These are phyloP conservation scores for Corvus cornix DNA, from an alignment of 2,113 vertebrate species.

Conservation along the genomic window DNA sequence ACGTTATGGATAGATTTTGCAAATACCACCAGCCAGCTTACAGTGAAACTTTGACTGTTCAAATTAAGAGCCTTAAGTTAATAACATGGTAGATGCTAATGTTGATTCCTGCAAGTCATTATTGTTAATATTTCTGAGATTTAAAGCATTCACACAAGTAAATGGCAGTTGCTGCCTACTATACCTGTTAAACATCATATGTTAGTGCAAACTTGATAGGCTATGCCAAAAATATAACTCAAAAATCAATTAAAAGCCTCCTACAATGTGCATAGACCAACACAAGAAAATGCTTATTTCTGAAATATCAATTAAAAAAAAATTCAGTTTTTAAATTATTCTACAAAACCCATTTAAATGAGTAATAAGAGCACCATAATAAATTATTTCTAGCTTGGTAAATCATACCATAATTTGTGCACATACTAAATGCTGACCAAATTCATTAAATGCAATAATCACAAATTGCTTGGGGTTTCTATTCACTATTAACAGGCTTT, in stretches of 20 bases:
- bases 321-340: background rate
- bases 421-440: conserved; percentile 41
- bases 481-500: conserved; percentile 60
- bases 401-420: conserved; percentile 17
- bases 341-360: background rate
- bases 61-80: background rate
- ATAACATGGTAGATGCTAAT: background rate
- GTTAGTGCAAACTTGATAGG: background rate
- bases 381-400: conserved; percentile 6
- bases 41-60: background rate
- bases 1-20: background rate
- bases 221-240: background rate
- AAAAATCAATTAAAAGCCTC: background rate
- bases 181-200: background rate
- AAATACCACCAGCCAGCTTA: background rate
- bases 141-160: background rate
- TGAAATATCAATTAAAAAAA: background rate
- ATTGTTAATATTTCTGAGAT: background rate
- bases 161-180: background rate
- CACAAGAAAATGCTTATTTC: background rate
- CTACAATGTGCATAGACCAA: background rate
- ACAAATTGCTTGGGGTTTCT: conserved; percentile 59
- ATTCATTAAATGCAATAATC: conserved; percentile 57
- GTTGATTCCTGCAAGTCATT: background rate
- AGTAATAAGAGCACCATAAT: background rate